Evolutionary conservation across 2,113 vertebrate genomes (phyloP).

Genomic region (Chitala chitala): DNA sequence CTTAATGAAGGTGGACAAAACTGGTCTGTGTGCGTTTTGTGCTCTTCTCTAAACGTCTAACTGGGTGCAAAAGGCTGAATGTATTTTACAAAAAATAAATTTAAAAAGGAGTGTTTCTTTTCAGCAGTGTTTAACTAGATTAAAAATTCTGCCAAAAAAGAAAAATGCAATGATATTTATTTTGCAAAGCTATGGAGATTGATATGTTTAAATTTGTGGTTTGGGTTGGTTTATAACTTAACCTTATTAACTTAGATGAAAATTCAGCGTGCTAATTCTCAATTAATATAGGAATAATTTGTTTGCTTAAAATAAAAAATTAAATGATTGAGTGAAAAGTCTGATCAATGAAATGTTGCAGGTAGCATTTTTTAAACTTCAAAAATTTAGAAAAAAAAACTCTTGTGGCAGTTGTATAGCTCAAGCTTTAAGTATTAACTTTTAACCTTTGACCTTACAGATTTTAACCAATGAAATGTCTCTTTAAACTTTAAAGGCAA

Average conservation of each 20-base stretch:
- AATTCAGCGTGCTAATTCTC: conserved; percentile 86
- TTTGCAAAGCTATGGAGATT: conserved; percentile 79
- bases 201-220: conserved; percentile 84
- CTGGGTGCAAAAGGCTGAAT: conserved; percentile 75
- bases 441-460: conserved; percentile 99
- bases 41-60: conserved; percentile 76
- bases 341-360: conserved; percentile 87
- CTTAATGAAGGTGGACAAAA: conserved; percentile 66
- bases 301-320: conserved; percentile 93
- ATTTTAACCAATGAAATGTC: conserved; percentile 99
- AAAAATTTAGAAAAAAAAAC: conserved; percentile 85
- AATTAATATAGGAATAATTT: conserved; percentile 98
- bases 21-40: conserved; percentile 69
- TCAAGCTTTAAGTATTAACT: conserved; percentile 95
- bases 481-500: conserved; percentile 99
- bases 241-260: conserved; percentile 87
- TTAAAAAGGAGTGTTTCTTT: conserved; percentile 77
- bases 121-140: conserved; percentile 90
- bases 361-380: conserved; percentile 85
- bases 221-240: conserved; percentile 90
- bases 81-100: conserved; percentile 72
- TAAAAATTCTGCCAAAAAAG: conserved; percentile 63
- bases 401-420: conserved; percentile 93
- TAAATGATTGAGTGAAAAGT: conserved; percentile 83
- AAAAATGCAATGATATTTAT: conserved; percentile 65